These are phyloP conservation scores for Peromyscus melanophrys DNA, from an alignment of 2,797 vertebrate genomes.

Conservation along the genomic window DNA sequence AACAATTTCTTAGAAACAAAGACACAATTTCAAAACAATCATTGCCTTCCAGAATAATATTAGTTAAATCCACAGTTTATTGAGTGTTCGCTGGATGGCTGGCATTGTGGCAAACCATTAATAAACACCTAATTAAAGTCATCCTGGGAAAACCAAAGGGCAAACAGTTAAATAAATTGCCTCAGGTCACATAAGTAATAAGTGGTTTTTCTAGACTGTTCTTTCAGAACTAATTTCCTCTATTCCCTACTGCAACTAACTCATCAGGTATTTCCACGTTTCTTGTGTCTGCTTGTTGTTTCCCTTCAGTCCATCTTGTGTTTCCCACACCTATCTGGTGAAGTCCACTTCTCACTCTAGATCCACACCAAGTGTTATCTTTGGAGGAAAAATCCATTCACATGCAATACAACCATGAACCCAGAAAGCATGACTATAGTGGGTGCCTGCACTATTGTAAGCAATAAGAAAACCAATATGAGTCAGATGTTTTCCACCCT, in stretches of 20 bases:
- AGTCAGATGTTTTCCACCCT: constrained; percentile 37
- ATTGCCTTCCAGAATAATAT: constrained; percentile 26
- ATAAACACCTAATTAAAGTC: constrained; percentile 59
- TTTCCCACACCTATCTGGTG: neutral
- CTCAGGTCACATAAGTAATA: neutral
- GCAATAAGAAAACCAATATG: neutral
- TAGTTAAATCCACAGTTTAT: constrained; percentile 58
- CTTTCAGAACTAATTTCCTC: constrained; percentile 12
- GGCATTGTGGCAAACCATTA: constrained; percentile 40
- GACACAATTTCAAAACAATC: constrained; percentile 30
- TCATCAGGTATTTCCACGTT: neutral
- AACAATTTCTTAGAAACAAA: neutral
- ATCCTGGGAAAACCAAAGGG: constrained; percentile 53
- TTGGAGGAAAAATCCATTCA: neutral
- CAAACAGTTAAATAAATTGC: constrained; percentile 25
- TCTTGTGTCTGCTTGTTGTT: neutral
- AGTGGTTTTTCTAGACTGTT: neutral
- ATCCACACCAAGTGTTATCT: neutral
- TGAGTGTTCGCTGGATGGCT: constrained; percentile 10
- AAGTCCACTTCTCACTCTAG: constrained; percentile 16
- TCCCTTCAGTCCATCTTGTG: neutral
- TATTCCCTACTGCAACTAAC: neutral
- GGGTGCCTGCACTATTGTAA: neutral
- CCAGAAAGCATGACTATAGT: neutral
- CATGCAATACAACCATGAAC: neutral